These are phyloP conservation scores for Lepidochitona cinerea DNA, from an alignment of 2,888 invertebrate genomes.

Conservation along the genomic window DNA sequence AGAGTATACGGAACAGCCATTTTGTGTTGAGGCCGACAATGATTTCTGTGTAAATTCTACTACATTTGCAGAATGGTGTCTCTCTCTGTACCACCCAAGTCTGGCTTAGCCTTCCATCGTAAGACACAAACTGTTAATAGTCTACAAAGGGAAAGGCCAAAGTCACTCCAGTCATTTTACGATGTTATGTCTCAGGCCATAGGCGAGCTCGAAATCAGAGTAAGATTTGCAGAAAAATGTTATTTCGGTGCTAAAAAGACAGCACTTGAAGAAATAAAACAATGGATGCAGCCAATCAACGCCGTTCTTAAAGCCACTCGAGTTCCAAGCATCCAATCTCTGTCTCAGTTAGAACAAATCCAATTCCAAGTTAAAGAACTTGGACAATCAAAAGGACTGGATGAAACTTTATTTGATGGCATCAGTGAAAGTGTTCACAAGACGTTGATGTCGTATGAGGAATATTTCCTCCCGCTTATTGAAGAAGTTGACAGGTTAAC, in stretches of 20 bases:
- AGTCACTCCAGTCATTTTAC: conserved; percentile 52
- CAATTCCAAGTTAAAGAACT: not conserved
- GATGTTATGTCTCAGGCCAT: conserved; percentile 46
- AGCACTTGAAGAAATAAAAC: conserved; percentile 46
- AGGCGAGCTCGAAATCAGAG: conserved; percentile 38
- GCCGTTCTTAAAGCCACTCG: conserved; percentile 42
- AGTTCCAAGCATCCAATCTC: conserved; percentile 38
- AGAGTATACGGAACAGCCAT: too few species aligned
- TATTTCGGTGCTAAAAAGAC: conserved; percentile 46
- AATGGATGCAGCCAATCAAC: conserved; percentile 43
- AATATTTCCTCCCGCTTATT: not conserved
- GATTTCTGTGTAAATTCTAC: too few species aligned
- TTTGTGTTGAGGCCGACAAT: too few species aligned
- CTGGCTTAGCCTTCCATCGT: conserved; percentile 20
- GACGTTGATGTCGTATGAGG: not conserved
- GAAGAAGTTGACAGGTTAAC: conserved; percentile 31
- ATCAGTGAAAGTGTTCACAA: not conserved
- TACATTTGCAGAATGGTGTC: too few species aligned
- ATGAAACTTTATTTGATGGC: not conserved
- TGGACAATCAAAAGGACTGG: not conserved
- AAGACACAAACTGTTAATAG: conserved; percentile 53
- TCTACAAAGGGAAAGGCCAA: conserved; percentile 53
- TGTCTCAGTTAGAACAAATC: conserved; percentile 44
- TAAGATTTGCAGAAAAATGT: conserved; percentile 43
- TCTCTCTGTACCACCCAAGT: not conserved